Evolutionary conservation across 2,797 vertebrate genomes (phyloP), one percentile per base, ranked within the genome.

Genomic region (Cichlasoma orientale): DNA sequence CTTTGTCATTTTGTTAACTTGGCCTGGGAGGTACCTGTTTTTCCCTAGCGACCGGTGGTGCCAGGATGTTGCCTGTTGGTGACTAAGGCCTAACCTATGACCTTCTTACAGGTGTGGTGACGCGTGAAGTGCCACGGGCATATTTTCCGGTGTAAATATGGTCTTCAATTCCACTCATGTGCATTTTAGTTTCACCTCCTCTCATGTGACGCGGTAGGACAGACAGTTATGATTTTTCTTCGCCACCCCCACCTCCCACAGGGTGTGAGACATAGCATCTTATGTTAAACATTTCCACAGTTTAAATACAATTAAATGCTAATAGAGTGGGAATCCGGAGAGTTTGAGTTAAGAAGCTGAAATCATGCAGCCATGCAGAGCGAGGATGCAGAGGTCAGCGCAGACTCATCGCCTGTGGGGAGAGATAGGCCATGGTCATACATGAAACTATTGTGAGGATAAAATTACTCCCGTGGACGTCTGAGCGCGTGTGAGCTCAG

Each of bases 291-390:
- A 29, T 27, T 66, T 66, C 27, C 19, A 25, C 23, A 50, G 61
- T 50, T 68, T 68, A 50, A 29, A 50, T 50, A 29, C 16, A 66
- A 29, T n/a, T 44, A 55, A 68, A 82, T 58, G 44, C 54, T 57
- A 53, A 61, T 36, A 31, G 38, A 31, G 31, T 13, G 2, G 33
- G 29, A 41, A 41, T 57, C 25, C 31, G 25, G 38, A 4, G 47
- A 44, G 33, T 25, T 13, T 56, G n/a, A 52, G 63, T 77, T 77
- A 72, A 73, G 53, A n/a, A 23, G 69, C 54, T 77, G 68, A 81
- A 68, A 72, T 74, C 18, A 21, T 27, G 59, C 36, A 55, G 58
- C 19, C 11, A 50, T 66, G 19, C 16, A 23, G 52, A 44, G 27
- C 2, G 14, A 31, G 0, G 74, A 68, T 66, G 27, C 25, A 25